phyloP scores from a whole-genome alignment of 30 jellyfish, hydroid and myxozoan genomes.

The Nemopilema nomurai region DNA sequence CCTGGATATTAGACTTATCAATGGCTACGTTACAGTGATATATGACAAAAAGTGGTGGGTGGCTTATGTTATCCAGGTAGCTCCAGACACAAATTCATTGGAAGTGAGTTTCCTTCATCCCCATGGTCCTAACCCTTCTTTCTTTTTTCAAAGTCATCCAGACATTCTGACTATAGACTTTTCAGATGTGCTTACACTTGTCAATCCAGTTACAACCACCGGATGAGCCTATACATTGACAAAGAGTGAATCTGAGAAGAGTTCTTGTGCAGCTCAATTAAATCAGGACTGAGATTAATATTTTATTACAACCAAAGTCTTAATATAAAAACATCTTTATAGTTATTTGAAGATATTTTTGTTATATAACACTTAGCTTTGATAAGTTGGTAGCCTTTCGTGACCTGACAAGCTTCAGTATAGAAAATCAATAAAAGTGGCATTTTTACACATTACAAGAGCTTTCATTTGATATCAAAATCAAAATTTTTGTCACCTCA shows the following conservation, averaged over 20 bases:
- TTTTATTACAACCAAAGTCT: too few species aligned
- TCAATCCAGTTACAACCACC: conserved; percentile 4
- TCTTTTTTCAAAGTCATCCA: conserved; percentile 3
- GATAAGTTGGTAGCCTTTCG: too few species aligned
- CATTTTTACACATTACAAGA: too few species aligned
- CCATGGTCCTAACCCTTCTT: conserved; percentile 32
- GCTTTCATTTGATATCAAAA: too few species aligned
- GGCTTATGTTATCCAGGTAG: neutral
- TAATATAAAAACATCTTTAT: too few species aligned
- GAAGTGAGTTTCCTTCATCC: conserved; percentile 29
- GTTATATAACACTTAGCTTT: too few species aligned
- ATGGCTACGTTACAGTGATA: conserved; percentile 8
- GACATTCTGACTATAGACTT: neutral
- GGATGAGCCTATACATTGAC: conserved; percentile 40
- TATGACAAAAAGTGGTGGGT: conserved; percentile 53
- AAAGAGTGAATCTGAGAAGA: conserved; percentile 3
- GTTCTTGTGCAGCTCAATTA: too few species aligned
- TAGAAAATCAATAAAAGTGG: too few species aligned
- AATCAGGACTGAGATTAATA: too few species aligned
- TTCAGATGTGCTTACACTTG: conserved; percentile 1
- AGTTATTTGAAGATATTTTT: too few species aligned
- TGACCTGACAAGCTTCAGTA: too few species aligned
- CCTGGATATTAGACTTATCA: neutral
- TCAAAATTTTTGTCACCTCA: too few species aligned
- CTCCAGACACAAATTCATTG: conserved; percentile 13